A percentile compares a stretch with the other conserved stretches of the same genome.
Conservation (phyloP, 2,797 vertebrate species). For the Eupleurogrammus muticus region DNA sequence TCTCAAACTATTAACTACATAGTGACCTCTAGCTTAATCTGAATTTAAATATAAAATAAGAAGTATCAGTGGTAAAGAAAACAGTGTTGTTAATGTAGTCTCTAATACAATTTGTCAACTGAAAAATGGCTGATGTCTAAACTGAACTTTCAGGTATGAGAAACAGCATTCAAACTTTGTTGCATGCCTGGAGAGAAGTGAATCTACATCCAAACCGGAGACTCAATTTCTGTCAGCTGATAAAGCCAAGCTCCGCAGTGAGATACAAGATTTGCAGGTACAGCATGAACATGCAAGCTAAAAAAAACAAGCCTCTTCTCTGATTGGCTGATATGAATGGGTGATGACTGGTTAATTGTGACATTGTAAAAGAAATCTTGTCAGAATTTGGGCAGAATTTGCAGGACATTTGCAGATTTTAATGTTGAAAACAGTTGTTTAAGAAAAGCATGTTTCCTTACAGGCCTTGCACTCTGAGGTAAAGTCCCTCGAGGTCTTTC, state of each 20-base stretch:
- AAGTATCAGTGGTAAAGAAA: not conserved
- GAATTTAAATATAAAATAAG: not conserved
- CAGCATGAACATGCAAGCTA: not conserved
- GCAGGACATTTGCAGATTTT: not conserved
- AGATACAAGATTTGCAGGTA: constrained; percentile 91
- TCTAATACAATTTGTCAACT: not conserved
- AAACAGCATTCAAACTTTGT: constrained; percentile 89
- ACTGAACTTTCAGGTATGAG: constrained; percentile 86
- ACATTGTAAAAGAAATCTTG: too few relatives aligned
- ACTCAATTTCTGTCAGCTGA: constrained; percentile 86
- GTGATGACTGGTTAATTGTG: too few relatives aligned
- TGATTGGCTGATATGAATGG: too few relatives aligned
- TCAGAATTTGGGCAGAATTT: too few relatives aligned
- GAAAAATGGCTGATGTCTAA: not conserved
- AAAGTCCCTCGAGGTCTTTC: constrained; percentile 75
- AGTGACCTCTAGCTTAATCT: not conserved
- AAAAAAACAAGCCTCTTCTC: too few relatives aligned
- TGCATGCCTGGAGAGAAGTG: constrained; percentile 90
- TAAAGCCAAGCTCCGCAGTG: constrained; percentile 87
- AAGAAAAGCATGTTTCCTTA: constrained; percentile 8
- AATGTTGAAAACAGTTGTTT: not conserved
- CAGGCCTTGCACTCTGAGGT: constrained; percentile 87
- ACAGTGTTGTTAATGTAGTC: too few relatives aligned
- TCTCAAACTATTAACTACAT: not conserved
- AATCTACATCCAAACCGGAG: constrained; percentile 80